Percentiles rank a stretch among this genome's conserved stretches.
phyloP scores from a whole-genome alignment of 2,888 invertebrate genomes.

The Temnothorax ravouxi region DNA sequence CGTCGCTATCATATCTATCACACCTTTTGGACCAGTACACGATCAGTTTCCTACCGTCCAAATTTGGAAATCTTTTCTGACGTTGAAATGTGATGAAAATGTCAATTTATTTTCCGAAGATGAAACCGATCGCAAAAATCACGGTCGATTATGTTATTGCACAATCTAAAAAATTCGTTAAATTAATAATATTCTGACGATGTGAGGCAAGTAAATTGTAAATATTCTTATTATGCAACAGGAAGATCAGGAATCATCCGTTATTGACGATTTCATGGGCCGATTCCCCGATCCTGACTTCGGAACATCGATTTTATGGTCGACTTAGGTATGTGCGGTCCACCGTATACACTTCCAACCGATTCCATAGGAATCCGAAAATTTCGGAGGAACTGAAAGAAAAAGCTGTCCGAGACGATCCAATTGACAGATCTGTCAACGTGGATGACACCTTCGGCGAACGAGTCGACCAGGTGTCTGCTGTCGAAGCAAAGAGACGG shows the following conservation, averaged over 20 bases:
- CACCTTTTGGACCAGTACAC: constrained; percentile 67
- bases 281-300: constrained; percentile 63
- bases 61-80: constrained; percentile 51
- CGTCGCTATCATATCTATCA: constrained; percentile 86
- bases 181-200: neutral
- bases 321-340: constrained; percentile 60
- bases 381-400: constrained; percentile 42
- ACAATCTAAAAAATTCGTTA: neutral
- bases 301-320: constrained; percentile 64
- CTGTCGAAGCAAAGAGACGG: constrained; percentile 76
- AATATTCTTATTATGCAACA: constrained; percentile 2
- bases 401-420: constrained; percentile 71
- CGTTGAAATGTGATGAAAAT: neutral
- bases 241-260: constrained; percentile 7
- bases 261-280: constrained; percentile 53
- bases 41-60: constrained; percentile 53
- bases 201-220: neutral
- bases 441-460: constrained; percentile 84
- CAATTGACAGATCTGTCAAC: constrained; percentile 85
- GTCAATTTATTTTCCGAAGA: neutral
- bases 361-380: constrained; percentile 36
- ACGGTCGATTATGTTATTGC: neutral
- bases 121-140: constrained; percentile 11
- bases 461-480: constrained; percentile 80
- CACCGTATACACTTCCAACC: constrained; percentile 28